A percentile compares a stretch with the other conserved stretches of the same genome.
phyloP scores from a whole-genome alignment of 2,888 invertebrate genomes.

The Trichopoda pennipes region DNA sequence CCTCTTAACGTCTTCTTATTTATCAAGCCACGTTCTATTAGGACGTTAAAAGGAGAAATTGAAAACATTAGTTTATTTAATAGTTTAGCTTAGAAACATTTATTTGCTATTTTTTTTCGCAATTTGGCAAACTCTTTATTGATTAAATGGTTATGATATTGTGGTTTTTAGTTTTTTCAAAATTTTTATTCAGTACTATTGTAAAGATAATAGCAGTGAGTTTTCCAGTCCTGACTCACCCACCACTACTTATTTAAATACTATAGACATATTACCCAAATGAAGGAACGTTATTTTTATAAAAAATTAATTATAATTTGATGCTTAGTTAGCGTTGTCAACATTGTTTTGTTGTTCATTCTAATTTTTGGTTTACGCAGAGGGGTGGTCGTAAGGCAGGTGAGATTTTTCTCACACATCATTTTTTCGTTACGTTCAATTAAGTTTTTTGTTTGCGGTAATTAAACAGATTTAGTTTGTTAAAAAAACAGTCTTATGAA shows the following conservation, averaged over 20 bases:
- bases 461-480: conserved; percentile 23
- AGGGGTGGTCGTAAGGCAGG: conserved; percentile 44
- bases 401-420: conserved; percentile 44
- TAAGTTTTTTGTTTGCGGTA: conserved; percentile 58
- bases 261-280: conserved; percentile 23
- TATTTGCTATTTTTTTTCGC: no score
- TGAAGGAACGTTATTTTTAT: conserved; percentile 50
- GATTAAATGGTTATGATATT: no score
- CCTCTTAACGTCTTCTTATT: no score
- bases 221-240: background rate
- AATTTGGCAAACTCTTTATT: no score
- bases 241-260: conserved; percentile 8
- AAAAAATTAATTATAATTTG: conserved; percentile 64
- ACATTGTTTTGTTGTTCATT: background rate
- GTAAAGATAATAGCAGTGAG: no score
- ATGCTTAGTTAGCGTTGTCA: conserved; percentile 60
- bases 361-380: background rate
- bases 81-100: no score
- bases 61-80: no score
- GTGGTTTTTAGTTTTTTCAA: no score
- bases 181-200: no score
- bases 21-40: no score
- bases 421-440: conserved; percentile 43
- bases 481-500: conserved; percentile 32
- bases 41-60: no score